Evolutionary conservation across 2,113 vertebrate species (phyloP), one percentile per base, ranked within the genome.

Genomic region (Euleptes europaea): DNA sequence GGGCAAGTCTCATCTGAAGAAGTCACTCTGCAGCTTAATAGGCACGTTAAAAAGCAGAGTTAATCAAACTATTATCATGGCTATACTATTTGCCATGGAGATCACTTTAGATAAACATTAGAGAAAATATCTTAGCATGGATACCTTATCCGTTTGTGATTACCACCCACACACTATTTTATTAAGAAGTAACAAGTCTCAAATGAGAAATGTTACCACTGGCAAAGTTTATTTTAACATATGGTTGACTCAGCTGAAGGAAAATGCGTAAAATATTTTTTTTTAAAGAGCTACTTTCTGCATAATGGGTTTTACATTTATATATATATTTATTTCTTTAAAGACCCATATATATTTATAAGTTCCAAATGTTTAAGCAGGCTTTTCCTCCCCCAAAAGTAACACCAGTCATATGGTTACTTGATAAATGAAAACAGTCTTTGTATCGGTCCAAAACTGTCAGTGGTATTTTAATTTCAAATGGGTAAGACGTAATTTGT

Each of bases 161-260:
- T 92, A 76, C 94, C 95, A 93, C 95, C 93, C 95, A 96, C 94
- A 81, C 7, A 86, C 88, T 90, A 89, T 94, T 95, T 96, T 94
- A 96, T 95, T 95, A 95, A 94, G 84, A 92, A 88, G 90, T 92
- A 95, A 95, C 92, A 91, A 92, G 92, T 84, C 92, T 93, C 93
- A 87, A 90, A 94, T 86, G 89, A 94, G 90, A 92, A 92, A 87
- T 93, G 92, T 92, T 94, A 83, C 93, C 83, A 91, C 93, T 93
- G 96, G 92, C 94, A 90, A 95, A 94, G 88, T 95, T 95, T 92
- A 90, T 94, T 94, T 91, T 93, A 95, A 95, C 94, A 96, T 94
- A 95, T 94, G 95, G 95, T 90, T 86, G 92, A 90, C 91, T 88
- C 78, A 89, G 92, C 85, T 84, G 60, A 95, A 95, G 93, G 88